Percentiles rank a stretch among this genome's conserved stretches.
Conservation (phyloP, 2,113 vertebrate genomes). For the Prionailurus bengalensis region DNA sequence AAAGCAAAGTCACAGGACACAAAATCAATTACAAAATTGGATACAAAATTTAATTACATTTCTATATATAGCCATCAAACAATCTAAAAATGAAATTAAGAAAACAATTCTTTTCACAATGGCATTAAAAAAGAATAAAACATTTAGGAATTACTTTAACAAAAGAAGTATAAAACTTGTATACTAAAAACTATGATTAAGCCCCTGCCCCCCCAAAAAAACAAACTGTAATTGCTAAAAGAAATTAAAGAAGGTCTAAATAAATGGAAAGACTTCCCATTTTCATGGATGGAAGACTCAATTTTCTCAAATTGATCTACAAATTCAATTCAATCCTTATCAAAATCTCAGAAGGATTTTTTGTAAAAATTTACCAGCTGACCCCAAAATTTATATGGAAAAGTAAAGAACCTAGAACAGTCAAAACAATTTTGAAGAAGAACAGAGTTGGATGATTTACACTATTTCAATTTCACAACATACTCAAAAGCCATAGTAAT, state of each 20-base stretch:
- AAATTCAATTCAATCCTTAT: neutral
- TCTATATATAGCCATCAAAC: neutral
- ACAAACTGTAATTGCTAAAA: neutral
- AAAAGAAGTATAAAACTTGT: neutral
- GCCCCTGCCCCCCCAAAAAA: no score
- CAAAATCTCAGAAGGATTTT: neutral
- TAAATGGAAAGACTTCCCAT: neutral
- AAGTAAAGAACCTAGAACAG: neutral
- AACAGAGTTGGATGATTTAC: neutral
- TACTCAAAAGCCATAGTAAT: neutral
- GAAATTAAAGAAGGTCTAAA: neutral
- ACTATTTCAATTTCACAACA: neutral
- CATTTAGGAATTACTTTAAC: neutral
- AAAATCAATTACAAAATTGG: neutral
- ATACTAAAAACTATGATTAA: neutral
- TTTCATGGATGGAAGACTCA: neutral
- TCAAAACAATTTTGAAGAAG: neutral
- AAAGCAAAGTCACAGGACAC: neutral
- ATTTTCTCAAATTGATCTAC: neutral
- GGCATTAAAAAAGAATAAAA: neutral
- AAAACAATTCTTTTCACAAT: neutral
- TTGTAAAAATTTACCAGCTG: neutral
- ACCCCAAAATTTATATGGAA: neutral
- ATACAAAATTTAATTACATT: neutral
- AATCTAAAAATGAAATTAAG: neutral